Evolutionary conservation across 2,113 vertebrate genomes (phyloP).

Genomic region (Zosterops lateralis): DNA sequence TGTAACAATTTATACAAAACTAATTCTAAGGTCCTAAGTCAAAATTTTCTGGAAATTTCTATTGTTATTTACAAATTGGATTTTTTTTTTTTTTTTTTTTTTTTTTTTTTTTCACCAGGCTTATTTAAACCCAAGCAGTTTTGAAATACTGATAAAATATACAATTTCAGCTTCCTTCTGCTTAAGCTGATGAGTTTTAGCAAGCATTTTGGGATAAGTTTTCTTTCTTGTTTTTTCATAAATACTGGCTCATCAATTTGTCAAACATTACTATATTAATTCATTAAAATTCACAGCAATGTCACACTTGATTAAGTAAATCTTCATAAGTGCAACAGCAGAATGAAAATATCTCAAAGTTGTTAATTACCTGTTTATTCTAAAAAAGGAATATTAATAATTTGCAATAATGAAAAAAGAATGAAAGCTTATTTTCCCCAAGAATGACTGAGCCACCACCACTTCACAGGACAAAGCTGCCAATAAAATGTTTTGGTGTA

Average conservation of each 20-base stretch:
- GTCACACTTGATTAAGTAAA: not conserved
- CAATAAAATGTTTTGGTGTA: not conserved
- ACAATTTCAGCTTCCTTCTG: not conserved
- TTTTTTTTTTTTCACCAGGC: not conserved
- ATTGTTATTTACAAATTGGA: not conserved
- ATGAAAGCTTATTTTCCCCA: not conserved
- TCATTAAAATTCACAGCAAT: not conserved
- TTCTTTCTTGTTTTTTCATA: not conserved
- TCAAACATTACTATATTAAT: not conserved
- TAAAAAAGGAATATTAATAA: not conserved
- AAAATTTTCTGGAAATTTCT: not conserved
- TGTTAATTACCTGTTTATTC: not conserved
- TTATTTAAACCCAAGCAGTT: not conserved
- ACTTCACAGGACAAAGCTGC: not conserved
- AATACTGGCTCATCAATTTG: not conserved
- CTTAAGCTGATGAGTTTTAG: not conserved
- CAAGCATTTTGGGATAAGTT: not conserved
- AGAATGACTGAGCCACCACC: not conserved
- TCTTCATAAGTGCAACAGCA: not conserved
- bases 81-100: not conserved
- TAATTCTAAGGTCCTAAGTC: not conserved
- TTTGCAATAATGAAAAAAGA: not conserved
- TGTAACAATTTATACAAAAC: not conserved
- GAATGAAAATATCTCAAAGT: not conserved
- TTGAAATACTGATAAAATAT: not conserved